These are phyloP conservation scores for Alectoris magna DNA, from an alignment of 2,797 vertebrate genomes.

Conservation along the genomic window DNA sequence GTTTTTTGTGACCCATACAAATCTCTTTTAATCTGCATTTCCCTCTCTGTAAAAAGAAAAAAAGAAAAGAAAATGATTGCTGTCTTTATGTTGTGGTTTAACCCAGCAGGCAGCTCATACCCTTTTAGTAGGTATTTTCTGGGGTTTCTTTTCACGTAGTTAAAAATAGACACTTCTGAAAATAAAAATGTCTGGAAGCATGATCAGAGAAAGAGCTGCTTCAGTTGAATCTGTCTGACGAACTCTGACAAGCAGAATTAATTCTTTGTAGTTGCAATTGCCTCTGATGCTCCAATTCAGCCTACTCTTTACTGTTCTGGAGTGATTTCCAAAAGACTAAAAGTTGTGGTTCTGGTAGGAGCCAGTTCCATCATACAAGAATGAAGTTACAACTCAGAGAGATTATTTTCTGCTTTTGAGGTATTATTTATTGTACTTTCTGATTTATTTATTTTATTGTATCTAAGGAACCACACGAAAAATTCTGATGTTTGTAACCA, in stretches of 20 bases:
- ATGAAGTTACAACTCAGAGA: not conserved
- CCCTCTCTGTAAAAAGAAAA: not conserved
- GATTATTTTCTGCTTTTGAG: not conserved
- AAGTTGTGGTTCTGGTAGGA: not conserved
- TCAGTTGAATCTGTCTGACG: fast-evolving
- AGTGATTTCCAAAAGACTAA: not conserved
- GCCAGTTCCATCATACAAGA: not conserved
- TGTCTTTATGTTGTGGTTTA: not conserved
- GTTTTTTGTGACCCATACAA: fast-evolving
- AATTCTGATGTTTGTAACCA: not conserved
- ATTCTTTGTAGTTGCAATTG: not conserved
- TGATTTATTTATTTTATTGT: not conserved
- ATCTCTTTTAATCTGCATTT: not conserved
- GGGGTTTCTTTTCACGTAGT: not conserved
- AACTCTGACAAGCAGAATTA: not conserved
- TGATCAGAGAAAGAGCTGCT: not conserved
- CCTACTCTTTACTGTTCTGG: not conserved
- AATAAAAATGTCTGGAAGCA: not conserved
- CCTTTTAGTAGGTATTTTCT: not conserved
- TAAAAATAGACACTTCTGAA: not conserved
- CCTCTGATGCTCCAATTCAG: not conserved
- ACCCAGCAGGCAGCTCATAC: too few relatives aligned
- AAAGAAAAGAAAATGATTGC: not conserved
- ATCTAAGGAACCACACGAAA: not conserved
- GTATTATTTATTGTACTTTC: not conserved